Evolutionary conservation across 2,797 vertebrate species (phyloP).

Genomic region (Peromyscus nudipes): DNA sequence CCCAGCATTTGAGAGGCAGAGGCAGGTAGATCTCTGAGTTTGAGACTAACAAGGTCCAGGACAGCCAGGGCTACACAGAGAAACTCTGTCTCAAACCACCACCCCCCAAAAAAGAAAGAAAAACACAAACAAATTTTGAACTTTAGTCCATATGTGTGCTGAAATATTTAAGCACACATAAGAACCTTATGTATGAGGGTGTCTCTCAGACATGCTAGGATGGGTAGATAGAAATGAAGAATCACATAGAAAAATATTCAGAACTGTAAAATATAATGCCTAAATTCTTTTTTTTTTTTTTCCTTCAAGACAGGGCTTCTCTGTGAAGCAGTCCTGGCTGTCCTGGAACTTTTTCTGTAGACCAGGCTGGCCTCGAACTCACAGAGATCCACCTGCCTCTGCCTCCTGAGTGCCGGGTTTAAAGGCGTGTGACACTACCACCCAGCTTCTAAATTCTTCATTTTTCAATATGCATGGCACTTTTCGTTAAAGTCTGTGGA

Average conservation of each 20-base stretch:
- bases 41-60: background rate
- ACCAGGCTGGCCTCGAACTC: too few relatives aligned
- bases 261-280: background rate
- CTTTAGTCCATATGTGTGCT: background rate
- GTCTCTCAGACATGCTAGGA: background rate
- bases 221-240: background rate
- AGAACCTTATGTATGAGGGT: background rate
- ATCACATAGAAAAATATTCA: background rate
- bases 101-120: background rate
- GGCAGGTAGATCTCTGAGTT: background rate
- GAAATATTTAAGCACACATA: background rate
- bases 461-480: conserved; percentile 16
- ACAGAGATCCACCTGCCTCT: too few relatives aligned
- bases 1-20: background rate
- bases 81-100: background rate
- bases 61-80: background rate
- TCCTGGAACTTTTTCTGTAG: too few relatives aligned
- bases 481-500: background rate
- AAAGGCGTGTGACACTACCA: too few relatives aligned
- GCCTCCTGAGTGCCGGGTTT: too few relatives aligned
- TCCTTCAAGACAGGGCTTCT: too few relatives aligned
- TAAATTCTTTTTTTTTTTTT: too few relatives aligned
- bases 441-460: background rate
- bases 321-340: too few relatives aligned
- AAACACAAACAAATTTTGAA: background rate